A percentile compares a stretch with the other conserved stretches of the same genome.
Conservation (phyloP, 2,888 invertebrate genomes). For the Colletes collaris region DNA sequence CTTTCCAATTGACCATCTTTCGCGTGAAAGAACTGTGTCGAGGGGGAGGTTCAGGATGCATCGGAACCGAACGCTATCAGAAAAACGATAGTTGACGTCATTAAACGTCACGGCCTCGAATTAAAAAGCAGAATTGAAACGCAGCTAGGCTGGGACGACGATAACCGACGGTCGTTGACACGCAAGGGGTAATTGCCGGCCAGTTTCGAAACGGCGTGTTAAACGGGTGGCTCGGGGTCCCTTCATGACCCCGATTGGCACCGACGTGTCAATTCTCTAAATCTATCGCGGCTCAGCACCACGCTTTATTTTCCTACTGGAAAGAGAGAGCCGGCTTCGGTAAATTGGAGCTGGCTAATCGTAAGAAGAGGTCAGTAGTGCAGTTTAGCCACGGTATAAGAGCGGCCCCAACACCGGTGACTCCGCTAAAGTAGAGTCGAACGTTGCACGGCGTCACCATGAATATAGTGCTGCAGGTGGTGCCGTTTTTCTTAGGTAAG, state of each 20-base stretch:
- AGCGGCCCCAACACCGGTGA: constrained; percentile 59
- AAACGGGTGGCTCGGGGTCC: constrained; percentile 22
- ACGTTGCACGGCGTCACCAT: constrained; percentile 63
- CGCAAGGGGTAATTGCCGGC: constrained; percentile 19
- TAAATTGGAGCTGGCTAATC: constrained; percentile 62
- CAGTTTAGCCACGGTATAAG: constrained; percentile 66
- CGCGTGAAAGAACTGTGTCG: too few relatives aligned
- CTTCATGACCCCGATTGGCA: constrained; percentile 20
- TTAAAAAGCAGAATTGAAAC: too few relatives aligned
- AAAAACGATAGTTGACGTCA: too few relatives aligned
- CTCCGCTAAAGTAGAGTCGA: constrained; percentile 57
- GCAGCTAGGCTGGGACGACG: too few relatives aligned
- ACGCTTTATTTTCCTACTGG: constrained; percentile 50
- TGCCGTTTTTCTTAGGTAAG: constrained; percentile 67
- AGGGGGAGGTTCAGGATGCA: too few relatives aligned
- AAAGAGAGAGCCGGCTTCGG: constrained; percentile 54
- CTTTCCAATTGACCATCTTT: too few relatives aligned
- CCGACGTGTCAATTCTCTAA: constrained; percentile 20
- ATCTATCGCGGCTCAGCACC: constrained; percentile 14
- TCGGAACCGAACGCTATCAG: too few relatives aligned
- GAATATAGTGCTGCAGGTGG: constrained; percentile 50
- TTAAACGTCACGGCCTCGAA: too few relatives aligned
- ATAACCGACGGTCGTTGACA: constrained; percentile 31
- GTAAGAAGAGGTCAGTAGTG: constrained; percentile 69
- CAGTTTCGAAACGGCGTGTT: constrained; percentile 20